A percentile compares a stretch with the other conserved stretches of the same genome.
These are phyloP conservation scores for Percopsis omiscomaycus DNA, from an alignment of 2,797 vertebrate species.

Conservation along the genomic window DNA sequence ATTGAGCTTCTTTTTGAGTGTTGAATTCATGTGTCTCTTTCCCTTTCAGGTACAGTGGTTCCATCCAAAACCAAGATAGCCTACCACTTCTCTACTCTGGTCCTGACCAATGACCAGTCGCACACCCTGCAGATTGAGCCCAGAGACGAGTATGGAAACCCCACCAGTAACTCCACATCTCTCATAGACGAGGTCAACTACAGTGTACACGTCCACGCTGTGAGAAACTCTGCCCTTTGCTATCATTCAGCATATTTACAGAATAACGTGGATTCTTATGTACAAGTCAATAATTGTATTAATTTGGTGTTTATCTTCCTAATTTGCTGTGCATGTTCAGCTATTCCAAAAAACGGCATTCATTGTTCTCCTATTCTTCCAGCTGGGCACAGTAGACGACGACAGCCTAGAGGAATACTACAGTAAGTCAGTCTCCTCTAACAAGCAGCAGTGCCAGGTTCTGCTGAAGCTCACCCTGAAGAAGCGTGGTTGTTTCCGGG, in stretches of 20 bases:
- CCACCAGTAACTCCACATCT: slow-evolving; percentile 91
- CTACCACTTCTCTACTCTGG: slow-evolving; percentile 96
- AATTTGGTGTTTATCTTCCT: slow-evolving; percentile 7
- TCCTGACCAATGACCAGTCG: slow-evolving; percentile 90
- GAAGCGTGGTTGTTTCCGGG: slow-evolving; percentile 91
- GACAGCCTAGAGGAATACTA: slow-evolving; percentile 84
- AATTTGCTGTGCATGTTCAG: background rate
- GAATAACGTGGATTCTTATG: slow-evolving; percentile 12
- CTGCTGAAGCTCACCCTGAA: slow-evolving; percentile 87
- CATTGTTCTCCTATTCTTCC: background rate
- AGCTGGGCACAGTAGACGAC: slow-evolving; percentile 91
- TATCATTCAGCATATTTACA: background rate
- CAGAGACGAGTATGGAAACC: slow-evolving; percentile 96
- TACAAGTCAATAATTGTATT: slow-evolving; percentile 10
- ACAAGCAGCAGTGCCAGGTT: slow-evolving; percentile 90
- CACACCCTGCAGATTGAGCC: slow-evolving; percentile 96
- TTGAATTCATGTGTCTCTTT: slow-evolving; percentile 7
- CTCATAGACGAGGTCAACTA: slow-evolving; percentile 92
- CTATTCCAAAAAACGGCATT: background rate
- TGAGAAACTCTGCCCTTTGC: slow-evolving; percentile 63
- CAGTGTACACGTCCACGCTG: slow-evolving; percentile 85
- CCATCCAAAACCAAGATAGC: slow-evolving; percentile 98
- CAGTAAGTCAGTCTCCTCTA: slow-evolving; percentile 87
- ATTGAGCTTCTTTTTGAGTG: background rate
- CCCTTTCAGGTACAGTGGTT: slow-evolving; percentile 88